These are phyloP conservation scores for Aphis craccivora DNA, from an alignment of 1,140 invertebrate species.

Conservation along the genomic window DNA sequence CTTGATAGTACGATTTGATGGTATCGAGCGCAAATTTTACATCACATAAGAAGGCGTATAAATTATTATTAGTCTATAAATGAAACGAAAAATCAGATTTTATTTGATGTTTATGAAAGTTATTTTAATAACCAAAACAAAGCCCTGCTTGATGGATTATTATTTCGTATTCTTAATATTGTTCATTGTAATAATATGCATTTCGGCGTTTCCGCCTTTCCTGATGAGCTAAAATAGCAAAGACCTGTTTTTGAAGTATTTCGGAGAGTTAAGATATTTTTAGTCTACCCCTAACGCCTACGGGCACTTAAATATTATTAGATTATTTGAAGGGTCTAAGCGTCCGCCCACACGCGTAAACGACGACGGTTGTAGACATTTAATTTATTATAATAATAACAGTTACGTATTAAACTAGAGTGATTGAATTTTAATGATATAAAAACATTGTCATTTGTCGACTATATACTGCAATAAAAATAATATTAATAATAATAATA, in stretches of 20 bases:
- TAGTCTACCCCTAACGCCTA: background rate
- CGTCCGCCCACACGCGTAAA: background rate
- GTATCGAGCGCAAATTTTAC: background rate
- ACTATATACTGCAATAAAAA: background rate
- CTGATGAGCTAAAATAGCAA: background rate
- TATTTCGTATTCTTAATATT: too few relatives aligned
- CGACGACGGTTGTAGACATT: background rate
- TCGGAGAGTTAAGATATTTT: background rate
- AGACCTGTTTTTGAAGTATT: background rate
- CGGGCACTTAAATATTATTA: background rate
- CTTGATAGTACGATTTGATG: background rate
- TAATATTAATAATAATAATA: background rate
- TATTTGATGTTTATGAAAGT: background rate
- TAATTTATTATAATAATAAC: background rate
- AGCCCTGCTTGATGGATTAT: too few relatives aligned
- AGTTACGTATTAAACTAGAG: background rate
- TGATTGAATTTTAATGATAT: background rate
- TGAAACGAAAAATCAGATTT: background rate
- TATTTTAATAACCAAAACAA: background rate
- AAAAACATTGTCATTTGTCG: background rate
- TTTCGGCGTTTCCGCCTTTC: background rate
- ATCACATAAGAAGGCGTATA: background rate
- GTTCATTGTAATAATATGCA: too few relatives aligned
- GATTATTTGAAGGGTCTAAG: background rate
- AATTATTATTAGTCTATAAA: background rate